Base-by-base conservation (phyloP, 2,113 vertebrate genomes). In the Felis chaus region DNA sequence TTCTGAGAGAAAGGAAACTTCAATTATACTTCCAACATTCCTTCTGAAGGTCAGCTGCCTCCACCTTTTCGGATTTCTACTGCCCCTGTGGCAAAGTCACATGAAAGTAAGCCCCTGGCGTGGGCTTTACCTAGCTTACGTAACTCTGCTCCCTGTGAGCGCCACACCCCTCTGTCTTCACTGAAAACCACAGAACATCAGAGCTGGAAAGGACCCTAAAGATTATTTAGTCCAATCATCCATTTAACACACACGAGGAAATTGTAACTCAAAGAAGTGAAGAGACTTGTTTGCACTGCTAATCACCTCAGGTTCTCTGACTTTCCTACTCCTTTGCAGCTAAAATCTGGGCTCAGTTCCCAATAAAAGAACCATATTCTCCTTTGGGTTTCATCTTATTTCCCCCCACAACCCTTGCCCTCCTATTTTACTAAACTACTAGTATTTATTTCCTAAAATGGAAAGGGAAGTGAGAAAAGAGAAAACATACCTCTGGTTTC, bases 401-500 rank as follows among this genome's bases (percentile, higher is more conserved):
- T 23, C 73, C 74, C 69, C 45, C 48, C 29, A 29, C 23, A 74
- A 57, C 18, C 14, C 36, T 33, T 74, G 27, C 13, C 68, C 29
- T 69, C 86, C 25, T 48, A 48, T 12, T 55, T 80, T 84, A 81
- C 80, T 89, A 57, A 97, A 68, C 74, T 50, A 23, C 10, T 65
- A 80, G 39, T 55, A 66, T 31, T 66, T 78, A 73, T 71, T 93
- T 92, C 71, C 91, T 91, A 66, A 82, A 93, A 71, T 19, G 61
- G 55, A 63, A 66, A 68, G 18, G 5, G 36, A 86, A 73, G 79
- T 57, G 10, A 78, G 87, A 55, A 71, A 94, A 68, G 68, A 71
- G 76, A 88, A 80, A 95, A 86, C 88, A 31, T 99, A 99, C 99
- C 98, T 99, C 98, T 68, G 99, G 97, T 88, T 99, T 99, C 0